These are phyloP conservation scores for Fulmarus glacialis DNA, from an alignment of 2,113 vertebrate species.

Conservation along the genomic window DNA sequence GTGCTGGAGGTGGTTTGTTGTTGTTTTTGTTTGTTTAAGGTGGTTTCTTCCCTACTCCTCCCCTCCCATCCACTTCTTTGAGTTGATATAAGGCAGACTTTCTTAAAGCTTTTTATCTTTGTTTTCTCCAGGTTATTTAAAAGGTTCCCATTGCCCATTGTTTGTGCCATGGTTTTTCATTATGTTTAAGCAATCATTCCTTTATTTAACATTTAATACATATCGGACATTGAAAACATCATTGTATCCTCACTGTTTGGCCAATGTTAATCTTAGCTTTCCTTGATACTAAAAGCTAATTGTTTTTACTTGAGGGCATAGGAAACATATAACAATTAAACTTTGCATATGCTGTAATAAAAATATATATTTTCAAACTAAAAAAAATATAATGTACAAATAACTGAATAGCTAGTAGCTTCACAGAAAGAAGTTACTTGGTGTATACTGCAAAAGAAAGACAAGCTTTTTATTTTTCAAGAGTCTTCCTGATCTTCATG, in stretches of 20 bases:
- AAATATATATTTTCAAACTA: conserved; percentile 67
- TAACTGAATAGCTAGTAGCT: conserved; percentile 61
- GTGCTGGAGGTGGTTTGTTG: conserved; percentile 11
- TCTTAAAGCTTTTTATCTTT: conserved; percentile 13
- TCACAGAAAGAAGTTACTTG: conserved; percentile 45
- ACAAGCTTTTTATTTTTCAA: conserved; percentile 44
- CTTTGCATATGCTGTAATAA: conserved; percentile 64
- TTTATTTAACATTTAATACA: conserved; percentile 71
- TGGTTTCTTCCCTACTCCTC: conserved; percentile 13
- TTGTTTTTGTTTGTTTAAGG: conserved; percentile 23
- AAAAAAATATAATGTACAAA: conserved; percentile 66
- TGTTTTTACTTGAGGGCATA: conserved; percentile 51
- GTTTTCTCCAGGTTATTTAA: conserved; percentile 43
- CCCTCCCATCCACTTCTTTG: not conserved
- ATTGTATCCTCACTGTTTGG: conserved; percentile 71
- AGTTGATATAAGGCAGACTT: not conserved
- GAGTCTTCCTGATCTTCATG: conserved; percentile 41
- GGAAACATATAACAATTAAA: conserved; percentile 38
- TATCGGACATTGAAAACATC: conserved; percentile 59
- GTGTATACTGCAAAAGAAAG: conserved; percentile 39
- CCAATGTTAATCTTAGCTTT: conserved; percentile 61
- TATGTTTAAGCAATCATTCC: conserved; percentile 70
- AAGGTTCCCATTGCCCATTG: conserved; percentile 65
- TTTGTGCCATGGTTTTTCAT: conserved; percentile 70
- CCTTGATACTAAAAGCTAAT: conserved; percentile 46